phyloP scores from a whole-genome alignment of 1,140 invertebrate species.

The Drosophila novamexicana region DNA sequence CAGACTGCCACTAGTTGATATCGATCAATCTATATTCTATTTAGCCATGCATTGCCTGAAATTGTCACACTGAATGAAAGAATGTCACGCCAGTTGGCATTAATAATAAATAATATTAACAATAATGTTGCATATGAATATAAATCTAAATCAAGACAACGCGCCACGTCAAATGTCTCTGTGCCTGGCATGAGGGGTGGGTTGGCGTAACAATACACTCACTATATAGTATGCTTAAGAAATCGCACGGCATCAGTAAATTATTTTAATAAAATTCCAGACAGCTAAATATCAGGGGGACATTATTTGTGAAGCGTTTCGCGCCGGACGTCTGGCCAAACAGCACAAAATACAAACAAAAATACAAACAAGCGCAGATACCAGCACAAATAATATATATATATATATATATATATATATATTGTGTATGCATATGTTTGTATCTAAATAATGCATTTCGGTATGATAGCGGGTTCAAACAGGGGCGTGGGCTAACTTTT shows the following conservation, averaged over 20 bases:
- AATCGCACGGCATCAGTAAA: slow-evolving; percentile 50
- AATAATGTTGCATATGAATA: slow-evolving; percentile 40
- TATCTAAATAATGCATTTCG: slow-evolving; percentile 1
- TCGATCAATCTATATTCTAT: slow-evolving; percentile 33
- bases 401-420: not conserved
- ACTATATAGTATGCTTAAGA: not conserved
- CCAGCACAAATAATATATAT: not conserved
- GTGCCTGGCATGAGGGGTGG: not conserved
- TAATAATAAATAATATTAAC: slow-evolving; percentile 51
- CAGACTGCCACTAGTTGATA: slow-evolving; percentile 9
- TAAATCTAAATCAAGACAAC: slow-evolving; percentile 46
- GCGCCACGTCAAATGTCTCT: not conserved
- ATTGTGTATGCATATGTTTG: not conserved
- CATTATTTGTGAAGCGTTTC: slow-evolving; percentile 41
- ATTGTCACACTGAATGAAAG: slow-evolving; percentile 60
- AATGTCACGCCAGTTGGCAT: slow-evolving; percentile 61
- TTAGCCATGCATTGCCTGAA: slow-evolving; percentile 34
- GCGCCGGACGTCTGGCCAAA: slow-evolving; percentile 24
- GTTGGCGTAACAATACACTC: not conserved
- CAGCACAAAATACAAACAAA: not conserved
- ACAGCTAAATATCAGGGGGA: slow-evolving; percentile 50
- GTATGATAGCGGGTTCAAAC: not conserved
- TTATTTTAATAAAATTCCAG: slow-evolving; percentile 71
- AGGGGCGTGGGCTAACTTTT: not conserved
- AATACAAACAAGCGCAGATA: slow-evolving; percentile 2